Percentiles rank a stretch among this genome's conserved stretches.
phyloP scores from a whole-genome alignment of 2,113 vertebrate species.

The Indicator indicator region DNA sequence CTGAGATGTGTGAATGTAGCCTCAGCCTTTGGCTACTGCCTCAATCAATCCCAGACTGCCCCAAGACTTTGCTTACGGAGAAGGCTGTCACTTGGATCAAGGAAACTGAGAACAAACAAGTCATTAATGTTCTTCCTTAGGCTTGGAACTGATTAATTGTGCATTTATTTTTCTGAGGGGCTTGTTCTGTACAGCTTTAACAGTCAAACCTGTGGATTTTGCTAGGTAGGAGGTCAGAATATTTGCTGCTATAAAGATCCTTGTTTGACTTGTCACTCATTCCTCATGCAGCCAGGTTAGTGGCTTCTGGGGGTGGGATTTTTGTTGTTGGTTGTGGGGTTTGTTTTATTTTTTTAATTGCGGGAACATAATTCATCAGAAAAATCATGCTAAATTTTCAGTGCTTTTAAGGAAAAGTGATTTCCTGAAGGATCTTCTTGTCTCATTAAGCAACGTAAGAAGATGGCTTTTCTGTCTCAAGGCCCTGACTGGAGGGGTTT shows the following conservation, averaged over 20 bases:
- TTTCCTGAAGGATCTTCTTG: not conserved
- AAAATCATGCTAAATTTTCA: not conserved
- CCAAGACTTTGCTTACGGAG: not conserved
- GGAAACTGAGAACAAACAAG: not conserved
- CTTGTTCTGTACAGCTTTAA: not conserved
- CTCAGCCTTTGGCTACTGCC: not conserved
- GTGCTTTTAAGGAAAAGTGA: not conserved
- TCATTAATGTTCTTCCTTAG: not conserved
- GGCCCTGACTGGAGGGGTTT: not conserved
- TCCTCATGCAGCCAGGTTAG: not conserved
- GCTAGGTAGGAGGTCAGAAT: not conserved
- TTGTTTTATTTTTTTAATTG: not conserved
- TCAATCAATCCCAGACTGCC: not conserved
- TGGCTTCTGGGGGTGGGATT: not conserved
- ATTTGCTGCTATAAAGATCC: not conserved
- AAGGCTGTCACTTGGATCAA: not conserved
- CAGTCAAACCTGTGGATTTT: not conserved
- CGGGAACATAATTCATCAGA: not conserved
- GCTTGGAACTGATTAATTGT: not conserved
- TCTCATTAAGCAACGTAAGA: not conserved
- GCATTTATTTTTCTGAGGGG: not conserved
- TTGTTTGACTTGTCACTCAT: not conserved
- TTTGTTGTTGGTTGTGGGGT: no score
- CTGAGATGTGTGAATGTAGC: not conserved
- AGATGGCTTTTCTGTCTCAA: not conserved